Conservation (phyloP, 2,113 vertebrate species). For the Atlantisia rogersi region DNA sequence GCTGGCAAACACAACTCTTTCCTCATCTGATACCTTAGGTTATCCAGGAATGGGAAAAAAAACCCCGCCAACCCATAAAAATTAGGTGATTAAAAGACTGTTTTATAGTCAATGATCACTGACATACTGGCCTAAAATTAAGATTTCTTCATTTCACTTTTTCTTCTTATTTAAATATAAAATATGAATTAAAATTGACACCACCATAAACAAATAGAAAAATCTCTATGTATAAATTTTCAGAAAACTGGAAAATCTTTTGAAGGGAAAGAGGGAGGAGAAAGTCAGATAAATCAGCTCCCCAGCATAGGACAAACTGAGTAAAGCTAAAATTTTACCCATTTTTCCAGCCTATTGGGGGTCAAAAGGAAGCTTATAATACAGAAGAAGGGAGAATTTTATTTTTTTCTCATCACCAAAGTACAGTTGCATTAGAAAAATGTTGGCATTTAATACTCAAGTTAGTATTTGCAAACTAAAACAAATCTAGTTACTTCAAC, state of each 20-base stretch:
- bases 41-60: not conserved
- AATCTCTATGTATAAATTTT: not conserved
- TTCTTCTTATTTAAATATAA: not conserved
- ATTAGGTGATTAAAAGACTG: not conserved
- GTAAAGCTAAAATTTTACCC: not conserved
- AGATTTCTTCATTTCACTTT: not conserved
- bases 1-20: not conserved
- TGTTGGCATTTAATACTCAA: not conserved
- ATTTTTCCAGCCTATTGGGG: not conserved
- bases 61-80: not conserved
- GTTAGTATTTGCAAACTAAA: slow-evolving; percentile 42
- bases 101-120: not conserved
- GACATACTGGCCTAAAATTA: not conserved
- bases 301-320: not conserved
- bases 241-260: not conserved
- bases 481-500: slow-evolving; percentile 31
- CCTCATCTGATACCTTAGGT: not conserved
- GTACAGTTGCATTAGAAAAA: not conserved
- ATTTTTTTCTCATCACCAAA: not conserved
- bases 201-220: not conserved
- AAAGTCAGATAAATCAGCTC: not conserved
- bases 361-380: not conserved
- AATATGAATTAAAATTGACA: not conserved
- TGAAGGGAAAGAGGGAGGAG: not conserved
- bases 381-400: not conserved